Evolutionary conservation across 2,113 vertebrate species (phyloP), one percentile per base, ranked within the genome.

Genomic region (Chroicocephalus ridibundus): DNA sequence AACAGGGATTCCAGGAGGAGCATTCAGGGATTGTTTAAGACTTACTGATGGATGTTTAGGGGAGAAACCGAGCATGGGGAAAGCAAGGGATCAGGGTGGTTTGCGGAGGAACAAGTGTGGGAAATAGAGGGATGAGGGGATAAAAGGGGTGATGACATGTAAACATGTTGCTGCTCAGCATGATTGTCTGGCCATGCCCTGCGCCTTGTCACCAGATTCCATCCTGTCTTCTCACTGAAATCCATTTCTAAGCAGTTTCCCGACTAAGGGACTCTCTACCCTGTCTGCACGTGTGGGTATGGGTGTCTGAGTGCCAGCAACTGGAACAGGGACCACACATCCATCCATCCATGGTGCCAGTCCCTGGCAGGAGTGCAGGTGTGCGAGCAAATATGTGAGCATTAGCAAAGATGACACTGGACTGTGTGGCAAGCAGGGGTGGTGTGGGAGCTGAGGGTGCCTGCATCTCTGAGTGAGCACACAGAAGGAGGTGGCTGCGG

Each of bases 201-300:
- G 17, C 5, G 4, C 22, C 32, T 71, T 9, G 2, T 64, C 36
- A 65, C 8, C 11, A 40, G 18, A 51, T 12, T 9, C 19, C 65
- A 22, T 22, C 29, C 49, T 78, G 29, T 55, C 27, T 34, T 51
- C 25, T 57, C 44, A n/a, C 25, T 54, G 40, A 54, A 76, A 54
- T 38, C 40, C 1, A 2, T 40, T 60, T 44, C 42, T 72, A 40
- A 77, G 58, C 13, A 40, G 26, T 72, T 46, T 64, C 12, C 44
- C 64, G 32, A 4, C 19, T 42, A 19, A 83, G 25, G 32, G 27
- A 21, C 13, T 25, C n/a, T 46, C 32, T 42, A 4, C 8, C 36
- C 40, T 68, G 19, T 0, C 1, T 55, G 44, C 42, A 62, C 2
- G 0, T 31, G 5, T 12, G 10, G 32, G 10, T 4, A 26, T 9